These are phyloP conservation scores for Nycticebus coucang DNA, from an alignment of 2,113 vertebrate species.

Conservation along the genomic window DNA sequence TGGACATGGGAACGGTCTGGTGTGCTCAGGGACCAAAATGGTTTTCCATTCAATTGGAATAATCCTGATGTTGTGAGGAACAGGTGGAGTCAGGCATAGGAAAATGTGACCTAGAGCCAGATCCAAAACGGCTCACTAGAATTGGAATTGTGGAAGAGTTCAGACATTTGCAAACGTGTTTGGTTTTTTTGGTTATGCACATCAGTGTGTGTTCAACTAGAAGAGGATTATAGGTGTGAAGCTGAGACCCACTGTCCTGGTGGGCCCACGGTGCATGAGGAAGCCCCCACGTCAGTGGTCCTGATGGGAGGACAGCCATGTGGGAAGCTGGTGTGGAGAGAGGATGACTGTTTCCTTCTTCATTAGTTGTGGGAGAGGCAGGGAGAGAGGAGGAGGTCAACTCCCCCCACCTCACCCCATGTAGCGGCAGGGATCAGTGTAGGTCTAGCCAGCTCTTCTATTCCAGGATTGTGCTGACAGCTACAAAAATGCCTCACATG, in stretches of 20 bases:
- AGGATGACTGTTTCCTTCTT: background rate
- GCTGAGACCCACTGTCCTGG: no score
- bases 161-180: background rate
- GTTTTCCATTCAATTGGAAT: background rate
- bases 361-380: background rate
- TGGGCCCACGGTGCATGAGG: background rate
- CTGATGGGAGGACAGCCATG: background rate
- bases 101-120: background rate
- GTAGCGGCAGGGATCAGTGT: background rate
- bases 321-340: no score
- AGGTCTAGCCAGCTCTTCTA: background rate
- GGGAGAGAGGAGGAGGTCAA: background rate
- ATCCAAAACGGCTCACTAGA: background rate
- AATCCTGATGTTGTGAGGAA: background rate
- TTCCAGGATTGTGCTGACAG: background rate
- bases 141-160: background rate
- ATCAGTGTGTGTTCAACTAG: background rate
- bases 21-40: no score
- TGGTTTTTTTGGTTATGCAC: background rate
- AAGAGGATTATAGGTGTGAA: background rate
- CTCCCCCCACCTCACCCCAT: no score
- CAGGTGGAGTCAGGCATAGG: background rate
- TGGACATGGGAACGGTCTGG: background rate
- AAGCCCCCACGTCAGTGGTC: no score
- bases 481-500: constrained; percentile 20